These are phyloP conservation scores for Coranthus polyacanthus DNA, from an alignment of 2,797 vertebrate genomes.

Conservation along the genomic window DNA sequence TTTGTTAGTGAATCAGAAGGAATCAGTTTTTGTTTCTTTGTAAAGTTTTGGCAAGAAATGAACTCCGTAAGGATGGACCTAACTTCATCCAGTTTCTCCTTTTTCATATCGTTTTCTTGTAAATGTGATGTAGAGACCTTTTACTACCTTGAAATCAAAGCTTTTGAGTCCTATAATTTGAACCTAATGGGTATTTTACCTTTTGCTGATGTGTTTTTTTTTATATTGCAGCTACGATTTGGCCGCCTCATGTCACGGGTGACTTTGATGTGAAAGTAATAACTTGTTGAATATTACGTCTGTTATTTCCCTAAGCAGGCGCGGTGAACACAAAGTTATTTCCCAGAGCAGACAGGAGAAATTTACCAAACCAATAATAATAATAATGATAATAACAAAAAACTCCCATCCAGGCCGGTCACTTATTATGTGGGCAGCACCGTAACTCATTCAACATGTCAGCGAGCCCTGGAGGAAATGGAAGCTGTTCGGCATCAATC, in stretches of 20 bases:
- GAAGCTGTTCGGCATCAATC: conserved; percentile 18
- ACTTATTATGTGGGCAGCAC: no score
- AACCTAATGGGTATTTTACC: conserved; percentile 5
- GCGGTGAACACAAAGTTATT: neutral
- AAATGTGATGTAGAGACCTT: no score
- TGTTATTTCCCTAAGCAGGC: conserved; percentile 9
- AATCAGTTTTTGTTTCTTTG: no score
- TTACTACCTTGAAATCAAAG: no score
- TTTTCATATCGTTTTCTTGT: no score
- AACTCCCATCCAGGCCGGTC: neutral
- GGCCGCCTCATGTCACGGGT: neutral
- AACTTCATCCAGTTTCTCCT: no score
- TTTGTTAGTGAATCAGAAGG: no score
- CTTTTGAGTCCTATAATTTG: neutral
- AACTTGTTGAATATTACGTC: conserved; percentile 10
- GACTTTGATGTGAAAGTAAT: conserved; percentile 13
- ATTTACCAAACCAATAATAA: neutral
- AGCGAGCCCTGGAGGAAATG: neutral
- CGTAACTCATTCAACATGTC: no score
- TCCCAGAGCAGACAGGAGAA: neutral
- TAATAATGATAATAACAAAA: neutral
- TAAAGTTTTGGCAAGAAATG: no score
- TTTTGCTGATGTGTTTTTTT: neutral
- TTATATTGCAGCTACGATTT: neutral
- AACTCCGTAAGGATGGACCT: no score